A percentile compares a stretch with the other conserved stretches of the same genome.
Conservation (phyloP, 2,888 invertebrate species). For the Gymnosoma rotundatum region DNA sequence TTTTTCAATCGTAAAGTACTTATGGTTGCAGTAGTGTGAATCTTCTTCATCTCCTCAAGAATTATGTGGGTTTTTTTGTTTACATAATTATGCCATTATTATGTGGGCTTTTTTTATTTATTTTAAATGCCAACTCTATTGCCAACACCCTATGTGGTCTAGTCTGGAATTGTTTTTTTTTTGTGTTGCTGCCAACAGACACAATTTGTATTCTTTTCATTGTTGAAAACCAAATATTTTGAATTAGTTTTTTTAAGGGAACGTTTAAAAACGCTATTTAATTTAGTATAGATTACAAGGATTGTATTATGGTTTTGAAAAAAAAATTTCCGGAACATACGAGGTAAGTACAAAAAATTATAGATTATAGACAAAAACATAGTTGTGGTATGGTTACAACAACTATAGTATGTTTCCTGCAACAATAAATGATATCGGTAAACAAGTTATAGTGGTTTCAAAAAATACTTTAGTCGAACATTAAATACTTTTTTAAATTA, state of each 20-base stretch:
- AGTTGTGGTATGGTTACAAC: no score
- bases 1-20: slow-evolving; percentile 18
- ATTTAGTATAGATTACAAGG: slow-evolving; percentile 38
- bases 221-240: slow-evolving; percentile 28
- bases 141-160: slow-evolving; percentile 64
- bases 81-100: slow-evolving; percentile 70
- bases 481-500: no score
- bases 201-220: slow-evolving; percentile 10
- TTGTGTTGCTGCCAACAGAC: neutral
- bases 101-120: slow-evolving; percentile 64
- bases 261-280: slow-evolving; percentile 54
- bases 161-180: slow-evolving; percentile 7
- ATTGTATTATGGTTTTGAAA: neutral
- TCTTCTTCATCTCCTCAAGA: slow-evolving; percentile 34
- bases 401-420: no score
- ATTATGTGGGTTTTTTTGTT: slow-evolving; percentile 69
- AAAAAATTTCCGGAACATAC: no score
- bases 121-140: slow-evolving; percentile 39
- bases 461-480: no score
- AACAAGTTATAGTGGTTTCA: no score
- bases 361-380: no score
- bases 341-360: no score
- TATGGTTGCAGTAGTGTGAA: slow-evolving; percentile 2
- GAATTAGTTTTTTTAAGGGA: slow-evolving; percentile 13
- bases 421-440: no score